Base-by-base conservation (phyloP, 1,140 invertebrate genomes). In the Platyscapa corneri region DNA sequence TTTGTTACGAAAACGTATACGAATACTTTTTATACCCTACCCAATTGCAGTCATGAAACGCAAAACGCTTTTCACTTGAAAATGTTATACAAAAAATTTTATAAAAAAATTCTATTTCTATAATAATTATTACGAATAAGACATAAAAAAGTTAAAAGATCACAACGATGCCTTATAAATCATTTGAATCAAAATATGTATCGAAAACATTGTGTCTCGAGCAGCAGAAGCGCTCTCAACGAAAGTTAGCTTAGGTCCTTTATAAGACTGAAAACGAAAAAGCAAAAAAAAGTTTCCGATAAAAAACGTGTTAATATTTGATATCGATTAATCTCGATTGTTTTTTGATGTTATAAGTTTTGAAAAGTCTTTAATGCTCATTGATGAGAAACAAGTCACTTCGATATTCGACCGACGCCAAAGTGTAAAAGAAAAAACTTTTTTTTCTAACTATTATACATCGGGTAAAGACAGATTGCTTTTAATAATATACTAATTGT, bases 401-500 rank as follows among this genome's bases (percentile, higher is more conserved):
- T 85, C 83, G 49, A 85, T 80, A 85, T 85, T 85, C 77, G 83
- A 85, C 77, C 67, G 67, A 85, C 77, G 34, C 83, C 83, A 85
- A 85, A 85, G 83, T 80, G 42, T 74, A 80, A 37, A 74, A n/a
- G 23, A 82, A 85, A 85, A 74, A n/a, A n/a, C n/a, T n/a, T 18
- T 80, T 65, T 18, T 64, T 80, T 80, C 23, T 65, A 79, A 79
- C 30, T 64, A 65, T 37, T 37, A 37, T 60, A 7, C 30, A 56
- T 70, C 32, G 46, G 37, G 23, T 84, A 49, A 42, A 85, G 70
- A 88, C 46, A 90, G 87, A 89, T 89, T 79, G 86, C 85, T 86
- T 87, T 78, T 90, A 90, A 90, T 90, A 37, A 37, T 37, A 90
- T 90, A 90, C 89, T 87, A 84, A 88, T 83, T 84, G 89, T 92